A percentile compares a stretch with the other conserved stretches of the same genome.
Conservation (phyloP, 1,140 invertebrate genomes). For the Dendroctonus ponderosae region DNA sequence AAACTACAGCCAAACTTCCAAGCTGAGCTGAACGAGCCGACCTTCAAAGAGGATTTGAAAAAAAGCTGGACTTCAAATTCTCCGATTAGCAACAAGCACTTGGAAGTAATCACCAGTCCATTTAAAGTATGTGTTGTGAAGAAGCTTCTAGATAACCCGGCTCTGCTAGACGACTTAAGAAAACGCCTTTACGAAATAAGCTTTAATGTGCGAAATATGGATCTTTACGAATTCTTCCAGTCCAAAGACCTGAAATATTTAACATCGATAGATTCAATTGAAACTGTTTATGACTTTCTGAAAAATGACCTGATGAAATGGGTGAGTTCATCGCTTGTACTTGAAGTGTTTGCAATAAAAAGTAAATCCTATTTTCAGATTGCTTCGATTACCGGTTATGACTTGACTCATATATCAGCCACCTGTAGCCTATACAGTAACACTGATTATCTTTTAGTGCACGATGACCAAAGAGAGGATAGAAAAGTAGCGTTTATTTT, state of each 20-base stretch:
- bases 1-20: conserved; percentile 35
- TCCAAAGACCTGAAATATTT: conserved; percentile 63
- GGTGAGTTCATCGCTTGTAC: conserved; percentile 42
- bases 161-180: conserved; percentile 59
- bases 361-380: conserved; percentile 50
- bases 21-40: neutral
- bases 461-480: conserved; percentile 71
- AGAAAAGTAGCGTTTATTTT: conserved; percentile 71
- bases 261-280: conserved; percentile 53
- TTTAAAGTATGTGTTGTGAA: conserved; percentile 60
- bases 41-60: conserved; percentile 44
- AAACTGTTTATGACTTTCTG: conserved; percentile 57
- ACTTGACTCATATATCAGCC: conserved; percentile 64
- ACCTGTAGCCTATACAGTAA: conserved; percentile 70
- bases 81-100: conserved; percentile 38
- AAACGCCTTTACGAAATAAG: conserved; percentile 64
- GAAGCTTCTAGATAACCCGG: conserved; percentile 56
- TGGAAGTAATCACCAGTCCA: conserved; percentile 53
- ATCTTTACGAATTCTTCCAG: conserved; percentile 72
- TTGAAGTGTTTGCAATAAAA: conserved; percentile 4
- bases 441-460: conserved; percentile 70
- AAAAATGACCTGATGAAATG: conserved; percentile 59
- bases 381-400: conserved; percentile 58
- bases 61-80: conserved; percentile 48
- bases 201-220: conserved; percentile 64